A percentile compares a stretch with the other conserved stretches of the same genome.
phyloP scores from a whole-genome alignment of 2,797 vertebrate species.

The Onychomys arenicola region DNA sequence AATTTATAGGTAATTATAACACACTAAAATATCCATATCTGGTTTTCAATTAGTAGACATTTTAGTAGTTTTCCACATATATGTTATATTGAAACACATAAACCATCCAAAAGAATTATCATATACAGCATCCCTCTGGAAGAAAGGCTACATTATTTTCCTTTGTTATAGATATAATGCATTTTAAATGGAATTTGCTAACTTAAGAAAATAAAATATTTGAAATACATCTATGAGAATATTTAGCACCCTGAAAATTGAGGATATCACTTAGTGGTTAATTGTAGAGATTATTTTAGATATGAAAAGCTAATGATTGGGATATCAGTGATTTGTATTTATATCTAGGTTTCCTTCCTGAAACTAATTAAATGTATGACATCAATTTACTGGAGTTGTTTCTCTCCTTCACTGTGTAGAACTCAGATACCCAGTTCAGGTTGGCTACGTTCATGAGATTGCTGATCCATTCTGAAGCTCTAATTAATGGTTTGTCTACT shows the following conservation, averaged over 20 bases:
- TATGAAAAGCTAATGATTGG: not conserved
- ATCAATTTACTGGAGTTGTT: not conserved
- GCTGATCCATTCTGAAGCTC: not conserved
- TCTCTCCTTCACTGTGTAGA: not conserved
- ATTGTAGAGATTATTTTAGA: not conserved
- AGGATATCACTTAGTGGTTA: not conserved
- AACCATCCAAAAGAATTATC: not conserved
- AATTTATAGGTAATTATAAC: not conserved
- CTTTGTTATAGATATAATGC: not conserved
- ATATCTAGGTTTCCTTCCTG: not conserved
- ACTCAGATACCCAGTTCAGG: not conserved
- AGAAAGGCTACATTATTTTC: not conserved
- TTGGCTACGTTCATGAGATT: not conserved
- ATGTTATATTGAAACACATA: not conserved
- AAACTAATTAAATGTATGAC: constrained; percentile 31
- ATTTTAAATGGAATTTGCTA: not conserved
- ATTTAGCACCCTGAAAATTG: not conserved
- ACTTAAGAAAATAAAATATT: not conserved
- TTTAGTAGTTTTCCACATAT: not conserved
- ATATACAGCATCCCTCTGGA: not conserved
- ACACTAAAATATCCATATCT: not conserved
- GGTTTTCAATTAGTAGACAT: not conserved
- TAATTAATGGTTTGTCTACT: not conserved
- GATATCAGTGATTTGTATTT: not conserved
- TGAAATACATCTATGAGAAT: not conserved